These are phyloP conservation scores for Vollenhovia emeryi DNA, from an alignment of 1,140 invertebrate genomes.

Conservation along the genomic window DNA sequence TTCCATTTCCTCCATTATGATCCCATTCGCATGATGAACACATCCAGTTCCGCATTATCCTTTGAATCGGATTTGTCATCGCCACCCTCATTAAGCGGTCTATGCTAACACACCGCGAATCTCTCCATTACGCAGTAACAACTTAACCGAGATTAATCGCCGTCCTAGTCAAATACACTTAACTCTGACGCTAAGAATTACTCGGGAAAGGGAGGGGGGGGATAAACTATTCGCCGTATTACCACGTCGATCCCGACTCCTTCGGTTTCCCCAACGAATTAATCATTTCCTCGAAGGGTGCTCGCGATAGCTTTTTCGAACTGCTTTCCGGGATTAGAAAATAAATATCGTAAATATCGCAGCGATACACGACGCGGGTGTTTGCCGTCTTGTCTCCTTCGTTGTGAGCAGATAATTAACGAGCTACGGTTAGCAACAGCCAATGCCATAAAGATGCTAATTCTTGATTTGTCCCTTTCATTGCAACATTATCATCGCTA, in stretches of 20 bases:
- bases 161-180: slow-evolving; percentile 45
- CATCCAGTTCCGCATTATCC: background rate
- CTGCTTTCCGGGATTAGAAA: background rate
- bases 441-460: background rate
- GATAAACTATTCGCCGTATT: slow-evolving; percentile 22
- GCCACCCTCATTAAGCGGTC: background rate
- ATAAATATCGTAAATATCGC: slow-evolving; percentile 11
- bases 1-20: background rate
- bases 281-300: slow-evolving; percentile 34
- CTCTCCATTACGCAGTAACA: slow-evolving; percentile 19
- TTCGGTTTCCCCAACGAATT: slow-evolving; percentile 28
- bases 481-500: background rate
- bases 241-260: background rate
- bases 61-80: slow-evolving; percentile 28
- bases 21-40: background rate
- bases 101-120: background rate
- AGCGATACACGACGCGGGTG: background rate
- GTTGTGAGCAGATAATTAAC: background rate
- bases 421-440: background rate
- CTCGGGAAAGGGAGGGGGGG: too few relatives aligned
- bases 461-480: background rate
- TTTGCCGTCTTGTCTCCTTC: background rate
- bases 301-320: background rate
- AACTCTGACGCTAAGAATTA: slow-evolving; percentile 49
- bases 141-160: slow-evolving; percentile 56